A percentile compares a stretch with the other conserved stretches of the same genome.
These are phyloP conservation scores for Etheostoma spectabile DNA, from an alignment of 2,113 vertebrate genomes.

Conservation along the genomic window DNA sequence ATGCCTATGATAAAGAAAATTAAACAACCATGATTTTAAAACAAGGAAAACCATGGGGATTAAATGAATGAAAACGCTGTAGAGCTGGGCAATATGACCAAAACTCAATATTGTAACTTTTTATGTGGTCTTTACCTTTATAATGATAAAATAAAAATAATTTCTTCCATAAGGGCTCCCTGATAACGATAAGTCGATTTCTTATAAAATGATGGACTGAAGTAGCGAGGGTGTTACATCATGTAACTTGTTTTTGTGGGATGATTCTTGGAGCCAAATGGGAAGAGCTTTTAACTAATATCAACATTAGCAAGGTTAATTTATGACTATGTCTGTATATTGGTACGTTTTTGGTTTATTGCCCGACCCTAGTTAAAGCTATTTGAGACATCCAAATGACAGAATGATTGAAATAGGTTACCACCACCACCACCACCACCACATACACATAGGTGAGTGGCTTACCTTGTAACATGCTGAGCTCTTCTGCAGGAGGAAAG, in stretches of 20 bases:
- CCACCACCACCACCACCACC: conserved; percentile 69
- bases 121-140: not conserved
- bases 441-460: conserved; percentile 68
- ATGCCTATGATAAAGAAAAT: conserved; percentile 4
- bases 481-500: conserved; percentile 81
- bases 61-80: conserved; percentile 33
- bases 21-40: not conserved
- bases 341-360: conserved; percentile 13
- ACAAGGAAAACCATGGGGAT: conserved; percentile 9
- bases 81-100: conserved; percentile 60
- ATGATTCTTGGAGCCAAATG: not conserved
- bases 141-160: not conserved
- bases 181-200: not conserved
- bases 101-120: conserved; percentile 2
- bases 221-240: not conserved
- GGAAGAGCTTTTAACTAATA: not conserved
- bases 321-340: not conserved
- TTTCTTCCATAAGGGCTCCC: not conserved
- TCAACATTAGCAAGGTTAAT: not conserved
- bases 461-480: conserved; percentile 85
- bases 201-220: not conserved
- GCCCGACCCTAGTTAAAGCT: conserved; percentile 53
- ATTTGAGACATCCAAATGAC: conserved; percentile 29
- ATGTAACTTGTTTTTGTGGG: not conserved
- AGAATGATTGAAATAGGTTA: conserved; percentile 40